Conservation (phyloP, 2,797 vertebrate genomes). For the Xenopus petersii region DNA sequence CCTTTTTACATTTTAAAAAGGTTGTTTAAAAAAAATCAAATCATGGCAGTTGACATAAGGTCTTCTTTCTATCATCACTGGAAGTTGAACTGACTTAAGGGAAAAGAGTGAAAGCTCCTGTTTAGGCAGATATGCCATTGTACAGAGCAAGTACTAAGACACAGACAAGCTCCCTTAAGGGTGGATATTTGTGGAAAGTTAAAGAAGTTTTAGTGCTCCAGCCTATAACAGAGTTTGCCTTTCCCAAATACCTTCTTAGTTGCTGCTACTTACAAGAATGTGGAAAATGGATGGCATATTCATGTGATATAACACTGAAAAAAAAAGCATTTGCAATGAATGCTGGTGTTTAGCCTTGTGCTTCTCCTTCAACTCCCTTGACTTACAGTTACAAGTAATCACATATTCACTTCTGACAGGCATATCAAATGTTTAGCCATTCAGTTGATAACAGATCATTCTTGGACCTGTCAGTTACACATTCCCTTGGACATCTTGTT, state of each 20-base stretch:
- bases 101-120: not conserved
- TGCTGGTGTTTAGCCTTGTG: constrained; percentile 6
- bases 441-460: too few relatives aligned
- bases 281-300: constrained; percentile 39
- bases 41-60: too few relatives aligned
- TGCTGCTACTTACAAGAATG: constrained; percentile 52
- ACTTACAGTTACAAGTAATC: too few relatives aligned
- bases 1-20: too few relatives aligned
- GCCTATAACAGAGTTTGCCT: constrained; percentile 45
- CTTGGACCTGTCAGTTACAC: too few relatives aligned
- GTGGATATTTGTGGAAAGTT: constrained; percentile 25
- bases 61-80: too few relatives aligned
- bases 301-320: constrained; percentile 40
- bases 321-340: constrained; percentile 27
- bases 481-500: too few relatives aligned
- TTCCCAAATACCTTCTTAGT: constrained; percentile 32
- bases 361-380: not conserved
- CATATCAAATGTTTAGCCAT: too few relatives aligned
- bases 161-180: constrained; percentile 7
- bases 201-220: constrained; percentile 30
- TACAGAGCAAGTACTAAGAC: constrained; percentile 26
- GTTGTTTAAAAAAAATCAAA: too few relatives aligned
- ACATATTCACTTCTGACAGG: too few relatives aligned
- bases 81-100: too few relatives aligned
- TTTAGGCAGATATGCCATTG: constrained; percentile 43